Evolutionary conservation across 2,888 invertebrate species (phyloP).

Genomic region (Cerceris ruficornis): DNA sequence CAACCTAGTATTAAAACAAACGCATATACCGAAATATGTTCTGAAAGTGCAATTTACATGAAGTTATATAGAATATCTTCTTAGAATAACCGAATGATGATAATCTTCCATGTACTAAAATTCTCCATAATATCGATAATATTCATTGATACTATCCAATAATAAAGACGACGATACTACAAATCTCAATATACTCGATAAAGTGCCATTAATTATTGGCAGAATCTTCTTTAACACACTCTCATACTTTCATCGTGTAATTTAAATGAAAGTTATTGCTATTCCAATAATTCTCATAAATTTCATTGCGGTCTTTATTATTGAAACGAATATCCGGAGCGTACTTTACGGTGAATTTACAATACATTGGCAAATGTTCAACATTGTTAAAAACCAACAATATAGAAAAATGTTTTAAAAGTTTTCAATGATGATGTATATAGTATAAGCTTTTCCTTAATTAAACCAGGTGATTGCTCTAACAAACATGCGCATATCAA

Average conservation of each 20-base stretch:
- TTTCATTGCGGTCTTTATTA: slow-evolving; percentile 56
- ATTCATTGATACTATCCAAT: slow-evolving; percentile 46
- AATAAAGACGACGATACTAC: slow-evolving; percentile 53
- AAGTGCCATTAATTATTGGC: slow-evolving; percentile 10
- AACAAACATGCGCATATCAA: slow-evolving; percentile 27
- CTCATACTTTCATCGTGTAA: slow-evolving; percentile 12
- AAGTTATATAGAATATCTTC: slow-evolving; percentile 5
- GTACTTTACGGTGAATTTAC: slow-evolving; percentile 36
- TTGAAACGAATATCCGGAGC: slow-evolving; percentile 52
- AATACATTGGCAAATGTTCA: slow-evolving; percentile 36
- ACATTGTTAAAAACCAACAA: slow-evolving; percentile 34
- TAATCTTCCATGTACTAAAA: slow-evolving; percentile 19
- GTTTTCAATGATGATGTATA: slow-evolving; percentile 29
- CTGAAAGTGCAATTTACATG: slow-evolving; percentile 32
- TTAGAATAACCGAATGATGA: slow-evolving; percentile 13
- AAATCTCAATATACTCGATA: slow-evolving; percentile 30
- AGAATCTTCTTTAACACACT: slow-evolving; percentile 22
- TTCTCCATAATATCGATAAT: slow-evolving; percentile 25
- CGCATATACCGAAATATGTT: slow-evolving; percentile 23
- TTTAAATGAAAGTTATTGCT: slow-evolving; percentile 27
- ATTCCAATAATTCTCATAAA: slow-evolving; percentile 21
- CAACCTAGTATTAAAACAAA: slow-evolving; percentile 5
- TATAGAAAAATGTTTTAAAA: slow-evolving; percentile 42
- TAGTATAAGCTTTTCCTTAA: slow-evolving; percentile 22
- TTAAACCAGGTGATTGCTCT: slow-evolving; percentile 15